phyloP scores from a whole-genome alignment of 2,113 vertebrate genomes.

The Tetrao urogallus region DNA sequence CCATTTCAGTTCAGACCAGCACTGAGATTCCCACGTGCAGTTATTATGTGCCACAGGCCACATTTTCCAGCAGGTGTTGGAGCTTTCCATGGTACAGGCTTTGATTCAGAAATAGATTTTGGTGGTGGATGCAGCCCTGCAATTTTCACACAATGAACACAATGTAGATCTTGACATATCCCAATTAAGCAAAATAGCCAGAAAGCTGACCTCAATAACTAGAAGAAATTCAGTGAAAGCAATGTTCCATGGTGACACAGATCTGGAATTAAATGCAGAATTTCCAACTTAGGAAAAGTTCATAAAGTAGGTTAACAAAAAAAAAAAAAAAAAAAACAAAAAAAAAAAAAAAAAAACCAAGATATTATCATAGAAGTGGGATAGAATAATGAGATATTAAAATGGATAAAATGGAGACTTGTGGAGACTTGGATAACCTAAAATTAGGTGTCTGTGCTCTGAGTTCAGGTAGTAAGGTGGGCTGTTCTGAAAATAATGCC shows the following conservation, averaged over 20 bases:
- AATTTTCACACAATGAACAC: neutral
- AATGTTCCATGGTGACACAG: neutral
- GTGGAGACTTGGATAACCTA: neutral
- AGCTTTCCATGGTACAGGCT: neutral
- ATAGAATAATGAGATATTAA: neutral
- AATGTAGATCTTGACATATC: neutral
- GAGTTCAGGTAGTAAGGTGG: neutral
- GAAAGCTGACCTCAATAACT: neutral
- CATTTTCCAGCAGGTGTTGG: neutral
- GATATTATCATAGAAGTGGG: neutral
- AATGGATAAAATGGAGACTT: neutral
- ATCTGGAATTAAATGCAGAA: neutral
- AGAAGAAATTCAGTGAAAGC: neutral
- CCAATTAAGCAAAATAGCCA: neutral
- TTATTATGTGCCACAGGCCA: neutral
- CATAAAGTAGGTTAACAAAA: neutral
- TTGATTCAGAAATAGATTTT: neutral
- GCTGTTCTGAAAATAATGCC: neutral
- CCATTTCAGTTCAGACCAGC: neutral
- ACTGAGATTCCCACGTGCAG: neutral
- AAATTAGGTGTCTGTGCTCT: neutral
- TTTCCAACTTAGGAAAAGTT: neutral
- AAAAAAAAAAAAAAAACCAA: accelerated
- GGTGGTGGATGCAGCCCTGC: neutral
- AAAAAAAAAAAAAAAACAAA: neutral